phyloP scores from a whole-genome alignment of 2,888 invertebrate species.

The Andrena marginata region DNA sequence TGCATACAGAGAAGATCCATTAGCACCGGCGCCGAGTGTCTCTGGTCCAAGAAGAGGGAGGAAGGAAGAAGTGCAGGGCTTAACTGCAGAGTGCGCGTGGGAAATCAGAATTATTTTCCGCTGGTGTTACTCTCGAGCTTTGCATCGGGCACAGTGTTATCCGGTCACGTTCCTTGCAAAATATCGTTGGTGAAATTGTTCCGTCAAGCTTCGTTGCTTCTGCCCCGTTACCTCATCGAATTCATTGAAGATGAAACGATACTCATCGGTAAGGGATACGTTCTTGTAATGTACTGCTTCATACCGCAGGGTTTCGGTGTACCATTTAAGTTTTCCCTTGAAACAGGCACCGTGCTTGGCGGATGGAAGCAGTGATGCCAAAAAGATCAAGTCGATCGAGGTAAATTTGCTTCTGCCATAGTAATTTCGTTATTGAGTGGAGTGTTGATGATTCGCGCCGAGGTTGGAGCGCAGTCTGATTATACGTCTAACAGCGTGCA shows the following conservation, averaged over 20 bases:
- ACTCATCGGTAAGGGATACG: constrained; percentile 77
- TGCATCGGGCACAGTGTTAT: background rate
- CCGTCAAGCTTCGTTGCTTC: background rate
- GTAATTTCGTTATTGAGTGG: background rate
- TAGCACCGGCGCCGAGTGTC: background rate
- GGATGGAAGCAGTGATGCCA: constrained; percentile 66
- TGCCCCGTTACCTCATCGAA: background rate
- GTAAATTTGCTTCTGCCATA: constrained; percentile 52
- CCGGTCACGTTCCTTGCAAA: background rate
- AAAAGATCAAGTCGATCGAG: constrained; percentile 66
- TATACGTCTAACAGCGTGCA: constrained; percentile 9
- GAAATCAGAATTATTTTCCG: constrained; percentile 22
- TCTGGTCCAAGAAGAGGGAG: background rate
- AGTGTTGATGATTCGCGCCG: background rate
- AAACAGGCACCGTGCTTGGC: constrained; percentile 77
- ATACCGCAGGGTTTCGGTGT: background rate
- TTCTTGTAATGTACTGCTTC: background rate
- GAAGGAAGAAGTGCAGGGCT: background rate
- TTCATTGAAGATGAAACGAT: constrained; percentile 77
- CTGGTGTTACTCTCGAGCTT: background rate
- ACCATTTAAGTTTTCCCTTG: background rate
- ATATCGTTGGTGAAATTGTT: background rate
- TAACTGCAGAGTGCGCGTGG: background rate
- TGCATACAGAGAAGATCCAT: constrained; percentile 6
- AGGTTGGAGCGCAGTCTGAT: background rate